phyloP scores from a whole-genome alignment of 2,113 vertebrate species.

The Mormyrus iriodes region DNA sequence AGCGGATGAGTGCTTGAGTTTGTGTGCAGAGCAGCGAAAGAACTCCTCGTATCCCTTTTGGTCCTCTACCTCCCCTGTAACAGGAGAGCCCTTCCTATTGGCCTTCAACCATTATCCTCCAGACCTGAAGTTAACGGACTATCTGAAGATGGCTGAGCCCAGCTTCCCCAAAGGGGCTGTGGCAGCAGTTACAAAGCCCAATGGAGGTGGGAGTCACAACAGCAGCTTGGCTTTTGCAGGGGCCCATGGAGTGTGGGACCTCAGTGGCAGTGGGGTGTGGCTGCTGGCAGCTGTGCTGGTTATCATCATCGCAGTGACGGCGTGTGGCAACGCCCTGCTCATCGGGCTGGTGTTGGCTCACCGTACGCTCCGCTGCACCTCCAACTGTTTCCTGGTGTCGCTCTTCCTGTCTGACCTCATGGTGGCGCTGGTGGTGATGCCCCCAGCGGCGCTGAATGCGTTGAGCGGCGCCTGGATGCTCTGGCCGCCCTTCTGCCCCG shows the following conservation, averaged over 20 bases:
- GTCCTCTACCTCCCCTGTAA: not conserved
- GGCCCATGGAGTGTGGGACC: constrained; percentile 45
- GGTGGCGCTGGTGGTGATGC: constrained; percentile 97
- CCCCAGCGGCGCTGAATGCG: constrained; percentile 89
- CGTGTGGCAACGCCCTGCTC: constrained; percentile 76
- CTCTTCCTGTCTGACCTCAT: constrained; percentile 92
- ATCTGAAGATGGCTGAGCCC: constrained; percentile 46
- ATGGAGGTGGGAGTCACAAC: constrained; percentile 31
- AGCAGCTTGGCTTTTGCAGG: constrained; percentile 35
- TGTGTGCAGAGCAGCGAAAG: not conserved
- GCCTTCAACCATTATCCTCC: not conserved
- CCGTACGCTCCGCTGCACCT: constrained; percentile 85
- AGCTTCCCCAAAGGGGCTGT: constrained; percentile 32
- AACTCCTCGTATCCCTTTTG: not conserved
- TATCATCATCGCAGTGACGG: constrained; percentile 79
- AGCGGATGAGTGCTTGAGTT: not conserved
- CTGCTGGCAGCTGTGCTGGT: constrained; percentile 71
- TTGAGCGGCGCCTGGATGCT: constrained; percentile 87
- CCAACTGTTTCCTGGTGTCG: constrained; percentile 93
- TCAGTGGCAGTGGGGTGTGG: constrained; percentile 71
- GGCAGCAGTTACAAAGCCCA: constrained; percentile 25
- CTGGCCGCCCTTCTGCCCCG: constrained; percentile 72
- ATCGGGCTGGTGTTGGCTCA: constrained; percentile 83
- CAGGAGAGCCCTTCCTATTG: not conserved
- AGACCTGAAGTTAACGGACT: not conserved